Base-by-base conservation (phyloP, 1,140 invertebrate genomes). In the Brachionus koreanus region DNA sequence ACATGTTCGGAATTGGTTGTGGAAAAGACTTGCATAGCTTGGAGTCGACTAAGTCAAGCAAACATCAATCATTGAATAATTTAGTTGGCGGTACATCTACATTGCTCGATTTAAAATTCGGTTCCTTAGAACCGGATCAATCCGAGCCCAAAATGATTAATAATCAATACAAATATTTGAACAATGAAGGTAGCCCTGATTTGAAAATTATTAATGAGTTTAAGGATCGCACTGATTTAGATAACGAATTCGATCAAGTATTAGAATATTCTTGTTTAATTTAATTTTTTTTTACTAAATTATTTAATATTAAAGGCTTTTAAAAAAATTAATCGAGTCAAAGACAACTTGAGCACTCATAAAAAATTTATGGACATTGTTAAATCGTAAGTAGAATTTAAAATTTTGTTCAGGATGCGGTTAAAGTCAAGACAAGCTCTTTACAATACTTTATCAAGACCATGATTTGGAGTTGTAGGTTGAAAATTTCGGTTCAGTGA, bases 311-410 rank as follows among this genome's bases (percentile, higher is more conserved):
- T 72, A 42, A 19, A 79, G 49, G 61, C 76, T 33, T 57, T 79
- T 16, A 79, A 61, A 61, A 57, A 65, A 25, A 57, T 79, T 5
- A 79, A 79, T 39, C 7, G 76, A 65, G 76, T 65, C 6, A 79
- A 79, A 79, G 76, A 79, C 16, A 79, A 79, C 16, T 61, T 79
- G 33, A 61, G 49, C 25, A 79, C 76, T 29, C 76, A 79, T 79
- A 57, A 35, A 37, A 79, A 79, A 61, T 79, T 79, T 16, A 79
- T 79, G 76, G 76, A 79, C 13, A 79, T 79, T 79, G 76, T 79
- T 6, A 79, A 79, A 79, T 79, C 76, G 76, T 79, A 79, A 79
- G 76, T 37, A 4, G 5, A 5, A 25, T 19, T 25, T 57, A 25
- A 57, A 57, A 57, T n/a, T 16, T 46, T 46, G 12, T 13, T 46